Base-by-base conservation (phyloP, 35 echinoderm and acorn worm genomes). In the Chiridota heheva region DNA sequence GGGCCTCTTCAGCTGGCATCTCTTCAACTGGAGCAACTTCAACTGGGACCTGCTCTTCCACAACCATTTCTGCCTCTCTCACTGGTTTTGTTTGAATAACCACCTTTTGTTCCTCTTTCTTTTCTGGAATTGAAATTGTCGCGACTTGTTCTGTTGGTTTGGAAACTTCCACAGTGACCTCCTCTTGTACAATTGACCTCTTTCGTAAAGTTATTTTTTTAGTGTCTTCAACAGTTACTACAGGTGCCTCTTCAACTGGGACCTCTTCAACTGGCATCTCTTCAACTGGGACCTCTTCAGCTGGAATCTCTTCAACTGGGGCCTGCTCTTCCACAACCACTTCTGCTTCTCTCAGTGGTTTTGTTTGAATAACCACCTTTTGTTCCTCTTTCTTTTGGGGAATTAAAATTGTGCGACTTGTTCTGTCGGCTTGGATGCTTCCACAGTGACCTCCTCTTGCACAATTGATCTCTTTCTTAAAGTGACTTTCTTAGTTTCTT, bases 141-240 rank as follows among this genome's bases (percentile, higher is more conserved):
- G 67, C 65, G n/a, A n/a, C n/a, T n/a, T n/a, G n/a, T 41, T 72
- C 56, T 41, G 41, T 61, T 53, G 87, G 41, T 60, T 69, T 76
- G 34, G 55, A 35, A 7, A 84, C 24, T 33, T 72, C 61, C 0
- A 84, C 7, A 18, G 67, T 47, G 36, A 58, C 32, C 36, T 90
- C 72, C 20, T 67, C 38, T 56, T 75, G 60, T 43, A 69, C 80
- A 15, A 44, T 40, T 5, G 37, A 30, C 35, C 44, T 41, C 6
- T 61, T 60, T 42, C 20, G 61, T 1, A 60, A 39, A 63, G 59
- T 55, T 3, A 65, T 60, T 15, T 35, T 81, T 40, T 81, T 60
- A 2, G 6, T 1, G 5, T 29, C 30, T 3, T 35, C 61, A 16
- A 60, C 33, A 41, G 55, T 66, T 64, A 63, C 38, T 22, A 17